Percentiles rank a stretch among this genome's conserved stretches.
Evolutionary conservation across 2,888 invertebrate species (phyloP).

Genomic region (Sericinus montela): DNA sequence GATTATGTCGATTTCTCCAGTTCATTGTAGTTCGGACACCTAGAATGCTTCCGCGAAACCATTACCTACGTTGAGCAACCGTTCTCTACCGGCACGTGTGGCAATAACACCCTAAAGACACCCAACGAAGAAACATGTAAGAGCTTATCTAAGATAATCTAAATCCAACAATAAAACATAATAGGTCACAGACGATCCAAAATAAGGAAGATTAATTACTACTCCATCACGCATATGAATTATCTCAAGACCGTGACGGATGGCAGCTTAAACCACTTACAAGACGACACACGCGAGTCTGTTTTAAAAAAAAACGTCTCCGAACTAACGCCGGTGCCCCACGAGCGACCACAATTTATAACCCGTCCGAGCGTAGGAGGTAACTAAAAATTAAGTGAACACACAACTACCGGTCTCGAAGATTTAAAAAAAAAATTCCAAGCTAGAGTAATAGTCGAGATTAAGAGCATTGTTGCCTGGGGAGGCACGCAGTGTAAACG

Average conservation of each 20-base stretch:
- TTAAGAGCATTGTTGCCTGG: conserved; percentile 68
- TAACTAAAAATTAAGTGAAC: conserved; percentile 64
- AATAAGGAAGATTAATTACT: conserved; percentile 36
- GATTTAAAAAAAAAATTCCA: conserved; percentile 59
- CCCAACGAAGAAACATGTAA: conserved; percentile 30
- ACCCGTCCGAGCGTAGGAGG: conserved; percentile 62
- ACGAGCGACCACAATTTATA: conserved; percentile 58
- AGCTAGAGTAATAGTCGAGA: conserved; percentile 67
- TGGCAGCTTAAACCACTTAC: conserved; percentile 48
- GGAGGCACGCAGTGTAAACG: conserved; percentile 57
- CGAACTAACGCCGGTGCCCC: conserved; percentile 31
- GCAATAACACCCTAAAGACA: conserved; percentile 21
- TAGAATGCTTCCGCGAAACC: conserved; percentile 22
- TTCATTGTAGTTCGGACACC: conserved; percentile 45
- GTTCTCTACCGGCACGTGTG: conserved; percentile 20
- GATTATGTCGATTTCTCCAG: conserved; percentile 17
- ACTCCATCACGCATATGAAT: conserved; percentile 32
- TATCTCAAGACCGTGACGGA: conserved; percentile 50
- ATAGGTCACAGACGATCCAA: conserved; percentile 24
- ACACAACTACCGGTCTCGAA: conserved; percentile 58
- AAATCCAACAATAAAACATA: conserved; percentile 34
- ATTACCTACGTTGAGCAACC: conserved; percentile 1
- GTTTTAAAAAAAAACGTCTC: conserved; percentile 27
- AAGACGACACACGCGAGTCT: conserved; percentile 45
- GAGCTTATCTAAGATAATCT: conserved; percentile 27